phyloP scores from a whole-genome alignment of 2,888 invertebrate species.

The Xestia xanthographa region DNA sequence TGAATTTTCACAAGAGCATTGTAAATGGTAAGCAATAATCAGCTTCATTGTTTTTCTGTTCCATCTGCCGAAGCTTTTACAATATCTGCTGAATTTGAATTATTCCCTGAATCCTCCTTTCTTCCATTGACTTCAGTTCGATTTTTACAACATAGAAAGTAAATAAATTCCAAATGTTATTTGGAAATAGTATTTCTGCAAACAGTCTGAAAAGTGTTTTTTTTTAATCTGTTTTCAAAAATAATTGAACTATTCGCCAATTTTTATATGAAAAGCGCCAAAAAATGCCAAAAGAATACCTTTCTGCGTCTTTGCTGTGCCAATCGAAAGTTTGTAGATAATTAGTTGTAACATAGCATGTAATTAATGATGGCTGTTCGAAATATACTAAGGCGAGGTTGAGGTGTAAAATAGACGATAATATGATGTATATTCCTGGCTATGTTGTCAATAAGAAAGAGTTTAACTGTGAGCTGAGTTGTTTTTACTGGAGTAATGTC shows the following conservation, averaged over 20 bases:
- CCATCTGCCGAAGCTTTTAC: neutral
- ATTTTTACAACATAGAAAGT: neutral
- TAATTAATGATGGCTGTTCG: constrained; percentile 75
- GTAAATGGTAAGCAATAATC: neutral
- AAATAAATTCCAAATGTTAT: neutral
- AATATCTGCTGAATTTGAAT: neutral
- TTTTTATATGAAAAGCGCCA: constrained; percentile 24
- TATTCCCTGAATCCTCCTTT: neutral
- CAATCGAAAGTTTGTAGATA: constrained; percentile 66
- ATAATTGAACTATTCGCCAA: constrained; percentile 24
- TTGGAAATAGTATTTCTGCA: neutral
- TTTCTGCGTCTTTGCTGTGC: constrained; percentile 64
- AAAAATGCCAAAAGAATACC: constrained; percentile 39
- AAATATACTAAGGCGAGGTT: constrained; percentile 62
- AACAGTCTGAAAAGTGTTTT: neutral
- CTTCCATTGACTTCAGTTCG: neutral
- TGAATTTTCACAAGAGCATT: neutral
- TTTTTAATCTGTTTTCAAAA: constrained; percentile 13
- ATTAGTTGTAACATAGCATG: constrained; percentile 62
- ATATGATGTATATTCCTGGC: constrained; percentile 56
- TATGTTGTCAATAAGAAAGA: constrained; percentile 47
- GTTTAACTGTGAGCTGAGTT: constrained; percentile 31
- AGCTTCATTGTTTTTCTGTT: neutral
- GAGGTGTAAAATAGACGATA: constrained; percentile 34
- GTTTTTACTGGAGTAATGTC: neutral